Evolutionary conservation across 2,797 vertebrate genomes (phyloP).

Genomic region (Bovichtus diacanthus): DNA sequence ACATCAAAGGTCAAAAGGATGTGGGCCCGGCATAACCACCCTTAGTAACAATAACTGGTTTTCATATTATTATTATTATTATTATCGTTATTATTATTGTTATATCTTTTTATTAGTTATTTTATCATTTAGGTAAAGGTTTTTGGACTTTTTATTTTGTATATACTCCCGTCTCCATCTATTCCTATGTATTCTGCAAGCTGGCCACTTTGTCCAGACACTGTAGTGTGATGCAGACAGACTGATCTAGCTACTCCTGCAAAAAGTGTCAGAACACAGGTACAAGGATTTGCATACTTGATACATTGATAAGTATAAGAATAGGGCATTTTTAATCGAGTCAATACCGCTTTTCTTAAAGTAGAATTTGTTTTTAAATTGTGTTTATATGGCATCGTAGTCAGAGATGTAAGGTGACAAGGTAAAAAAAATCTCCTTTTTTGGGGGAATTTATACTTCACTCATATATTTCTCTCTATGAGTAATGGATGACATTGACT

Average conservation of each 20-base stretch:
- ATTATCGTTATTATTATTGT: too few species aligned
- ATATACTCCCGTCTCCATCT: not conserved
- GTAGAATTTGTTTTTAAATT: too few species aligned
- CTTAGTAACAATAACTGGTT: too few species aligned
- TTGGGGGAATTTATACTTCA: not conserved
- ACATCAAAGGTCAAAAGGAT: too few species aligned
- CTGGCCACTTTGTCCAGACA: too few species aligned
- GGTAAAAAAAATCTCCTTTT: not conserved
- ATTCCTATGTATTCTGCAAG: not conserved
- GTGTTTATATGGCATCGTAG: not conserved
- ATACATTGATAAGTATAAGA: not conserved
- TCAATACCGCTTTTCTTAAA: too few species aligned
- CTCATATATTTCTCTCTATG: not conserved
- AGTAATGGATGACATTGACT: not conserved
- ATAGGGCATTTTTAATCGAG: too few species aligned
- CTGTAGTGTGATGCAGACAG: not conserved
- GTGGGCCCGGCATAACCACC: too few species aligned
- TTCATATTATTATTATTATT: too few species aligned
- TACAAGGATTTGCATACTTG: not conserved
- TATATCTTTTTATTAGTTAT: too few species aligned
- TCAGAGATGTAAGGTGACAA: not conserved
- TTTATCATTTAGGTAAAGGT: not conserved
- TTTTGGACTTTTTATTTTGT: too few species aligned
- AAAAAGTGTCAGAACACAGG: not conserved
- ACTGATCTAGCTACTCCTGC: not conserved